Percentiles rank a stretch among this genome's conserved stretches.
Evolutionary conservation across 2,888 invertebrate species (phyloP).

Genomic region (Suillia variegata): DNA sequence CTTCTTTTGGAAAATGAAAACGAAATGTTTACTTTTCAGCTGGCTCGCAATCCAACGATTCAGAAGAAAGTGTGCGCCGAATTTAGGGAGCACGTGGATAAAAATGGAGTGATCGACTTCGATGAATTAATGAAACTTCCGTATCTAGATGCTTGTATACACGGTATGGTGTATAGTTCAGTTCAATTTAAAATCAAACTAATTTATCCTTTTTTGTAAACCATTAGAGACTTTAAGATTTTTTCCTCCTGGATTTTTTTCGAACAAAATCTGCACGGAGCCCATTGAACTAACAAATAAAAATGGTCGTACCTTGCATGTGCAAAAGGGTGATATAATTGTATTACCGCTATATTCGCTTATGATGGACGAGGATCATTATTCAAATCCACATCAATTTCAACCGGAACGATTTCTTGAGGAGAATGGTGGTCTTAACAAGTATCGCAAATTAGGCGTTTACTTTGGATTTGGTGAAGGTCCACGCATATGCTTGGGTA

Average conservation of each 20-base stretch:
- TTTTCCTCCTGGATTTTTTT: no score
- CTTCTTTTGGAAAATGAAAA: no score
- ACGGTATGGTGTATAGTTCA: conserved; percentile 39
- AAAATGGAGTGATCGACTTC: conserved; percentile 35
- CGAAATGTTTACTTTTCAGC: conserved; percentile 18
- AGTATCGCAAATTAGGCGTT: conserved; percentile 46
- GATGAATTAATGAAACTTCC: conserved; percentile 47
- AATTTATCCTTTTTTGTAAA: no score
- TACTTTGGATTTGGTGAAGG: conserved; percentile 48
- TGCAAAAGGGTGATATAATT: conserved; percentile 36
- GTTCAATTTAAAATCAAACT: neutral
- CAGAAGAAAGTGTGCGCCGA: conserved; percentile 39
- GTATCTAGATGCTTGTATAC: conserved; percentile 52
- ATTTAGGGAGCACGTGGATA: neutral
- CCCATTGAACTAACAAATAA: conserved; percentile 32
- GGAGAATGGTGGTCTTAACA: conserved; percentile 40
- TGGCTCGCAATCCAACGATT: conserved; percentile 41
- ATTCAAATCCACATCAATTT: conserved; percentile 40
- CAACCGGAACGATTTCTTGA: conserved; percentile 43
- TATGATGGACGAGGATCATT: conserved; percentile 42
- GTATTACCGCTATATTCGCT: conserved; percentile 37
- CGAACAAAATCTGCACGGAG: conserved; percentile 38
- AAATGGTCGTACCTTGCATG: conserved; percentile 34
- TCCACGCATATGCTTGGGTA: conserved; percentile 47
- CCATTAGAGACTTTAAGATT: no score